A percentile compares a stretch with the other conserved stretches of the same genome.
These are phyloP conservation scores for Falco punctatus DNA, from an alignment of 2,113 vertebrate genomes.

Conservation along the genomic window DNA sequence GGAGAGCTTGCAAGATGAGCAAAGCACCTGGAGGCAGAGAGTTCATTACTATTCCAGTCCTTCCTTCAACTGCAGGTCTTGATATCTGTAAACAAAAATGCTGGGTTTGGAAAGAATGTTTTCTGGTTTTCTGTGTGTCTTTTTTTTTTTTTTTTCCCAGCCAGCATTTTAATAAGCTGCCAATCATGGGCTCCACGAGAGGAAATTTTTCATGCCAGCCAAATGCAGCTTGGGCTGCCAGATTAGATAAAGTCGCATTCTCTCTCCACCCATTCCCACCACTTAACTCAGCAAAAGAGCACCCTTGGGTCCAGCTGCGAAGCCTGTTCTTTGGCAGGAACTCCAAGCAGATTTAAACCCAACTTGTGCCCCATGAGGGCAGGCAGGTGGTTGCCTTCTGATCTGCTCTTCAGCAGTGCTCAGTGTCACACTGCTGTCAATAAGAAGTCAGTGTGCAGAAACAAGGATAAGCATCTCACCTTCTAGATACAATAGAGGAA, in stretches of 20 bases:
- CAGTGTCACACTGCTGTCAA: rapidly evolving
- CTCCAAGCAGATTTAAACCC: not conserved
- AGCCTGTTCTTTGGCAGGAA: not conserved
- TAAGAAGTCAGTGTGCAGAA: not conserved
- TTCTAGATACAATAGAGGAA: not conserved
- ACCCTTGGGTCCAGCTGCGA: not conserved
- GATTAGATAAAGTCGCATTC: not conserved
- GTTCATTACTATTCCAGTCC: not conserved
- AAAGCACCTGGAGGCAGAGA: not conserved
- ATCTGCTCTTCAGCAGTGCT: not conserved
- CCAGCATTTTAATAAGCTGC: constrained; percentile 14
- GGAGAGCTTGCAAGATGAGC: not conserved
- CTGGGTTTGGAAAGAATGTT: not conserved
- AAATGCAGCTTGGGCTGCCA: not conserved
- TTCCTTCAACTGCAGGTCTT: not conserved
- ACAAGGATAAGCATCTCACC: not conserved
- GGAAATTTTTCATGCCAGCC: not conserved
- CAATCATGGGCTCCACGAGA: not conserved
- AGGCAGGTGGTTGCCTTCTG: not conserved
- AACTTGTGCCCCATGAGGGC: not conserved
- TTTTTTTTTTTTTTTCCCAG: not conserved
- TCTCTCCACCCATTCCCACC: not conserved
- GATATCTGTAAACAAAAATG: not conserved
- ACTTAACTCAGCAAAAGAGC: not conserved
- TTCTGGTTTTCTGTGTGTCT: not conserved